A percentile compares a stretch with the other conserved stretches of the same genome.
These are phyloP conservation scores for Halcyon leucocephala DNA, from an alignment of 2,797 vertebrate genomes.

Conservation along the genomic window DNA sequence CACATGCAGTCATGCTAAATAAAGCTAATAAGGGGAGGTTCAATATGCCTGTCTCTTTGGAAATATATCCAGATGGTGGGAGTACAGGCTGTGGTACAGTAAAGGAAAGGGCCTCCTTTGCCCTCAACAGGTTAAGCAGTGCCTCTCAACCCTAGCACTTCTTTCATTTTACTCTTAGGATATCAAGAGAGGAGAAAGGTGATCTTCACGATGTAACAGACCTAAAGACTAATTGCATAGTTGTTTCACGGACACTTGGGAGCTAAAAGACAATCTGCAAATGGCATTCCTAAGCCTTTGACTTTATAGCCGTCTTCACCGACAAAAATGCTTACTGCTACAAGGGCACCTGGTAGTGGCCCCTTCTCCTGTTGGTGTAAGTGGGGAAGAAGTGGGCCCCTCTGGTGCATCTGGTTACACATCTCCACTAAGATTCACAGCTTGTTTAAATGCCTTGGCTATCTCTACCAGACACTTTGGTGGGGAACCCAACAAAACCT, in stretches of 20 bases:
- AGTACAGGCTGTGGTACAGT: not conserved
- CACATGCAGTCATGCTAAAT: not conserved
- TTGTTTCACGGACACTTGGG: not conserved
- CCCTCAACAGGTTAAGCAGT: not conserved
- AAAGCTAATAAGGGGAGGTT: not conserved
- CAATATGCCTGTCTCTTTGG: not conserved
- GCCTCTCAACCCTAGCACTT: not conserved
- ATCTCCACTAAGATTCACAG: not conserved
- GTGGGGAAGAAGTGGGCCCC: not conserved
- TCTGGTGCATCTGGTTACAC: not conserved
- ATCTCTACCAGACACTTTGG: not conserved
- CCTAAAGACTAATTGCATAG: not conserved
- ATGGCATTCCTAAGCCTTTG: not conserved
- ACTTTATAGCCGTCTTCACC: not conserved
- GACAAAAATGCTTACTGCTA: not conserved
- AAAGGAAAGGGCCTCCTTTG: not conserved
- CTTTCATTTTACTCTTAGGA: not conserved
- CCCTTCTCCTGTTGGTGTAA: not conserved
- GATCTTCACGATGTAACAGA: not conserved
- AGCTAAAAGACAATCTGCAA: not conserved
- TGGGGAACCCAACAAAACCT: not conserved
- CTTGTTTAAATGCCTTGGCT: not conserved
- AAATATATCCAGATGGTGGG: not conserved
- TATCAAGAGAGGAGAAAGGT: not conserved
- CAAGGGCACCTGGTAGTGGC: fast-evolving